Conservation (phyloP, 2,113 vertebrate species). For the Synodontis membranacea region DNA sequence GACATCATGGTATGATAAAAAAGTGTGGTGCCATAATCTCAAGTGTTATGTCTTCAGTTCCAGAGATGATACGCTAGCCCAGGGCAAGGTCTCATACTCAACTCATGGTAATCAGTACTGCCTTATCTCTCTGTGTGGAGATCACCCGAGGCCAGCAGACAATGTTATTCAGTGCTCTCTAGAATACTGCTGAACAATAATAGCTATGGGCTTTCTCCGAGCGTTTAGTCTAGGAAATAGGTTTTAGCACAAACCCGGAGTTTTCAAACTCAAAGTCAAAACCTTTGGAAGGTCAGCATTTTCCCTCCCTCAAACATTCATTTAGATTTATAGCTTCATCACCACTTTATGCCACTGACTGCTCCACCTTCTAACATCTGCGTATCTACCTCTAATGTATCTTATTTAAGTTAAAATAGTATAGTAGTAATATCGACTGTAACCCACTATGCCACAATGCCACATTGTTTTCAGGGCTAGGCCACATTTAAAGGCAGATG, state of each 20-base stretch:
- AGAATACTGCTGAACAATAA: constrained; percentile 22
- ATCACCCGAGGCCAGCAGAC: constrained; percentile 23
- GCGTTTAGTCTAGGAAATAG: not conserved
- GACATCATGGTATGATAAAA: constrained; percentile 5
- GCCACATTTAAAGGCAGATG: not conserved
- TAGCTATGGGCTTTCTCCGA: constrained; percentile 7
- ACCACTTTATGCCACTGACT: not conserved
- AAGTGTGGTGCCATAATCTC: constrained; percentile 31
- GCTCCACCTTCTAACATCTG: not conserved
- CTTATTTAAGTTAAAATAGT: not conserved
- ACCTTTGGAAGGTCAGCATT: not conserved
- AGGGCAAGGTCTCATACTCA: constrained; percentile 27
- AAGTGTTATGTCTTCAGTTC: constrained; percentile 22
- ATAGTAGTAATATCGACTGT: too few relatives aligned
- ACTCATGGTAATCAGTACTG: constrained; percentile 20
- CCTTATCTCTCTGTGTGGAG: constrained; percentile 25
- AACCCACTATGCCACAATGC: not conserved
- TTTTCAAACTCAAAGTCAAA: constrained; percentile 10
- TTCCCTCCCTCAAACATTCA: not conserved
- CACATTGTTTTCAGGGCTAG: not conserved
- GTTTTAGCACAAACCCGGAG: not conserved
- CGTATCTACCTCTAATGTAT: not conserved
- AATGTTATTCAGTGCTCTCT: not conserved
- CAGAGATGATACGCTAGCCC: constrained; percentile 27
- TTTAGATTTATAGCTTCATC: too few relatives aligned